Percentiles rank a stretch among this genome's conserved stretches.
phyloP scores from a whole-genome alignment of 2,797 vertebrate genomes.

The Thaleichthys pacificus region DNA sequence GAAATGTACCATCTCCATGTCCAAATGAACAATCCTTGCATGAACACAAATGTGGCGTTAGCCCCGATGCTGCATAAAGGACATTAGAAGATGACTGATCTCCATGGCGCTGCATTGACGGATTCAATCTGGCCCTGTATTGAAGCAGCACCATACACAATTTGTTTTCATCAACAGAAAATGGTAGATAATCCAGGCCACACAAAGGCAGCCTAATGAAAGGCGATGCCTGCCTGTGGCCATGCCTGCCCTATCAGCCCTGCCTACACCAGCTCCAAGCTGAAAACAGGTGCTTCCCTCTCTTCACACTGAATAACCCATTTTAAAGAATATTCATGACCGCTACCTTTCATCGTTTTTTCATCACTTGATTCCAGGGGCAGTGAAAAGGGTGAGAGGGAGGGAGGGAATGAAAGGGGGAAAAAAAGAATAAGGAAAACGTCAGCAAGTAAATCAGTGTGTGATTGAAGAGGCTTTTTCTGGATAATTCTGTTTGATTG shows the following conservation, averaged over 20 bases:
- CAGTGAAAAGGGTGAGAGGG: slow-evolving; percentile 5
- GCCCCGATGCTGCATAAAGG: background rate
- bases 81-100: background rate
- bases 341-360: slow-evolving; percentile 55
- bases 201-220: slow-evolving; percentile 57
- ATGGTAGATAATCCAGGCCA: slow-evolving; percentile 51
- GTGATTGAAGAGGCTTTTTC: slow-evolving; percentile 82
- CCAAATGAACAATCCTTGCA: background rate
- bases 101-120: slow-evolving; percentile 3
- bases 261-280: slow-evolving; percentile 25
- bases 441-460: slow-evolving; percentile 73
- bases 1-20: background rate
- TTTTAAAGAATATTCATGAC: slow-evolving; percentile 81
- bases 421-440: slow-evolving; percentile 8
- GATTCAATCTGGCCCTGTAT: slow-evolving; percentile 45
- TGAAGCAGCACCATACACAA: slow-evolving; percentile 42
- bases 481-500: slow-evolving; percentile 88
- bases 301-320: slow-evolving; percentile 33
- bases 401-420: slow-evolving; percentile 38
- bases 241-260: slow-evolving; percentile 36
- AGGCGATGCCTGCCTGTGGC: slow-evolving; percentile 44
- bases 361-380: slow-evolving; percentile 31
- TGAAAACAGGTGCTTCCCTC: slow-evolving; percentile 49
- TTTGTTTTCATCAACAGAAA: slow-evolving; percentile 60
- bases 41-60: background rate